A percentile compares a stretch with the other conserved stretches of the same genome.
Conservation (phyloP, 2,888 invertebrate genomes). For the Caradrina kadenii region DNA sequence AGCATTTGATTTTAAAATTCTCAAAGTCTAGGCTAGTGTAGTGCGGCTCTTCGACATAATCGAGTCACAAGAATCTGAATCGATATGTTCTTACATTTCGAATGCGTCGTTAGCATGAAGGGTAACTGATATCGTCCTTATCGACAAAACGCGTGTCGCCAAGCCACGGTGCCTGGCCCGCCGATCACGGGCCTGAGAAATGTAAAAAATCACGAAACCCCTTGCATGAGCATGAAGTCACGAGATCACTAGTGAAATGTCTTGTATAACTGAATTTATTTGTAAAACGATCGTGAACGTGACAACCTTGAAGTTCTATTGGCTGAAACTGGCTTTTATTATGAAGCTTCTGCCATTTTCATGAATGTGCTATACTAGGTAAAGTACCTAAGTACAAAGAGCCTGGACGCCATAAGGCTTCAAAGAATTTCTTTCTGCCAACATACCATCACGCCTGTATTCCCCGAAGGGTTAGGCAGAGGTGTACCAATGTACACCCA, state of each 20-base stretch:
- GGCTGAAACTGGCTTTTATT: slow-evolving; percentile 21
- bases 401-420: background rate
- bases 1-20: slow-evolving; percentile 13
- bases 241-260: slow-evolving; percentile 69
- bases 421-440: background rate
- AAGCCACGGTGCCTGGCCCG: slow-evolving; percentile 73
- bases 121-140: slow-evolving; percentile 71
- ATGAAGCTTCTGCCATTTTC: slow-evolving; percentile 13
- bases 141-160: slow-evolving; percentile 81
- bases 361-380: slow-evolving; percentile 1
- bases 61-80: slow-evolving; percentile 29
- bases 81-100: slow-evolving; percentile 47
- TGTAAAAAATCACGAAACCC: slow-evolving; percentile 80
- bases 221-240: slow-evolving; percentile 68
- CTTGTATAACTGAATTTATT: slow-evolving; percentile 65
- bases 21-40: background rate
- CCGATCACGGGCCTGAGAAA: slow-evolving; percentile 78
- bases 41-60: slow-evolving; percentile 11
- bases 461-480: no score
- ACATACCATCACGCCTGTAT: no score
- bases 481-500: no score
- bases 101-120: slow-evolving; percentile 63
- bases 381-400: background rate
- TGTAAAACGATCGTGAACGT: slow-evolving; percentile 43
- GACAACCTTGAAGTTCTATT: slow-evolving; percentile 62